Evolutionary conservation across 2,888 invertebrate species (phyloP), one percentile per base, ranked within the genome.

Genomic region (Cosmopolites sordidus): DNA sequence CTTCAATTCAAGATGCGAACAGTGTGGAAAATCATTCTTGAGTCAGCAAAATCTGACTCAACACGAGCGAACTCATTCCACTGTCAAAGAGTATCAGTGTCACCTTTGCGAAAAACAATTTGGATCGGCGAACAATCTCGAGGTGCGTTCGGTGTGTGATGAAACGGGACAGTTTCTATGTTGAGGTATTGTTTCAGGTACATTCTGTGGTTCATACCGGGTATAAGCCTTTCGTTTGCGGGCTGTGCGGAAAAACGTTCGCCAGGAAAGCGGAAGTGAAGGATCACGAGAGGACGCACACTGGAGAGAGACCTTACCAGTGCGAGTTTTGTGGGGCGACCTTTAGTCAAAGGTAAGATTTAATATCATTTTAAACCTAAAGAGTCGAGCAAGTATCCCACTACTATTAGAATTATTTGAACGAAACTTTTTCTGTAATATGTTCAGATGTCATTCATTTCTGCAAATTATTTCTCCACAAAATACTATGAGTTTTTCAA

Each of bases 211-310:
- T 89, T 0, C 90, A 90, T 67, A 83, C 87, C 0, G 87, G 88
- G 0, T 80, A 79, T 60, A 84, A 84, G 62, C 86, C 87, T 0
- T 87, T 81, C 66, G 78, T 80, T 37, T 89, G 89, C 64, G 76
- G 80, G 2, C 74, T 80, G 8, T 90, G 89, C 66, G 81, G 82
- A 0, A 90, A 87, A 69, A 82, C 83, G 0, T 90, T 90, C 73
- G 87, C 88, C 0, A 70, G 90, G 0, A 79, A 86, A 41, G 86
- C 87, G 0, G 89, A 90, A 68, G 83, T 91, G 1, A 73, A 83
- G n/a, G 89, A 90, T 70, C 92, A 92, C 62, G 84, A 86, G 69
- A 74, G 90, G 22, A 87, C 83, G 2, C 92, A 92, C 59, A 91
- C 91, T 0, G 88, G 89, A 0, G 89, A 89, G 69, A 80, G 86